Evolutionary conservation across 2,113 vertebrate genomes (phyloP).

Genomic region (Lepus europaeus): DNA sequence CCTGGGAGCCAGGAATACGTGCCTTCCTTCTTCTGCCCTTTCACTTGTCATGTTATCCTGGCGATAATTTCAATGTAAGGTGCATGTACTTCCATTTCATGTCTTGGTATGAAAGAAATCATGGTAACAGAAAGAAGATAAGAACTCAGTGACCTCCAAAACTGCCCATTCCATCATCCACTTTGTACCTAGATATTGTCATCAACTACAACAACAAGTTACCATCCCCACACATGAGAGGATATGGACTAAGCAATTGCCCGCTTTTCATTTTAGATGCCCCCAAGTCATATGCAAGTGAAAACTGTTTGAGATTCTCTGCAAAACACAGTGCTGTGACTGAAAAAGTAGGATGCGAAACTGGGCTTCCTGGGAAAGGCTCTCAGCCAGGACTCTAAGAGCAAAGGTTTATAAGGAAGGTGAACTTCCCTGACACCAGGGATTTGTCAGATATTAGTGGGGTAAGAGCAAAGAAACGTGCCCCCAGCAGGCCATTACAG

Average conservation of each 20-base stretch:
- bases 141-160: neutral
- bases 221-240: neutral
- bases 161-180: neutral
- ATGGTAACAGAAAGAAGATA: neutral
- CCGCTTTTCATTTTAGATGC: neutral
- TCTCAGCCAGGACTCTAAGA: too few species aligned
- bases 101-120: neutral
- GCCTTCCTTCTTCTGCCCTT: neutral
- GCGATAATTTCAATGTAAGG: neutral
- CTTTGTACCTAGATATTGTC: neutral
- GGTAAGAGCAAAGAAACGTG: too few species aligned
- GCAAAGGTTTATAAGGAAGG: too few species aligned
- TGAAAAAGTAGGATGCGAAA: neutral
- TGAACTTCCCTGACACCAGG: too few species aligned
- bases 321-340: neutral
- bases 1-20: neutral
- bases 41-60: neutral
- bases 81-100: neutral
- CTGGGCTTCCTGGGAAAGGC: too few species aligned
- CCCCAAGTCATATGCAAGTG: neutral
- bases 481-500: too few species aligned
- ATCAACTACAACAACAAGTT: neutral
- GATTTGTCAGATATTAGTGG: too few species aligned
- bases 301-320: neutral
- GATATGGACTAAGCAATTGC: neutral